phyloP scores from a whole-genome alignment of 2,797 vertebrate species.

The Anabacerthia variegaticeps region DNA sequence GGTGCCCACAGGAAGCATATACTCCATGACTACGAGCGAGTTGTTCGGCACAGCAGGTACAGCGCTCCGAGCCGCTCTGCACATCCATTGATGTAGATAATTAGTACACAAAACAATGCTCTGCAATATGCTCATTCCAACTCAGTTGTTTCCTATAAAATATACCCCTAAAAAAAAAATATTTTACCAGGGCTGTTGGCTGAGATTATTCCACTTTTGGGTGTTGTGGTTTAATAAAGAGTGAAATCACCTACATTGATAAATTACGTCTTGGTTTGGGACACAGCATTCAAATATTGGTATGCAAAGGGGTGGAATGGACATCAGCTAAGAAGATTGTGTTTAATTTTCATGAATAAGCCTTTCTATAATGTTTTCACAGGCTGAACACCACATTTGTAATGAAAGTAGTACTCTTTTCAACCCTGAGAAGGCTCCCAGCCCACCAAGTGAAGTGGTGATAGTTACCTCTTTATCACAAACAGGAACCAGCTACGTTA shows the following conservation, averaged over 20 bases:
- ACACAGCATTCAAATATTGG: accelerated
- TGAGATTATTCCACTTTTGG: not conserved
- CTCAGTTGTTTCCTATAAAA: conserved; percentile 9
- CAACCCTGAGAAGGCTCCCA: not conserved
- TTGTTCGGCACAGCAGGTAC: conserved; percentile 62
- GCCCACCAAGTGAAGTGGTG: not conserved
- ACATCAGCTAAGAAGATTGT: not conserved
- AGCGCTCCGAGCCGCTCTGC: not conserved
- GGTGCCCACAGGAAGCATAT: conserved; percentile 70
- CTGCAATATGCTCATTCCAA: conserved; percentile 36
- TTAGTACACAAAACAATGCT: conserved; percentile 48
- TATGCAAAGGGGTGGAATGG: not conserved
- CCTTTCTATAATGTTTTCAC: not conserved
- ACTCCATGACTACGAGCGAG: conserved; percentile 29
- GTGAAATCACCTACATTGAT: not conserved
- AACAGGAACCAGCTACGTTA: not conserved
- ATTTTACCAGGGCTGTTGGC: not conserved
- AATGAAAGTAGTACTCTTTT: not conserved
- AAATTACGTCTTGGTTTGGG: not conserved
- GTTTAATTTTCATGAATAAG: not conserved
- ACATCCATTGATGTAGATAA: conserved; percentile 55
- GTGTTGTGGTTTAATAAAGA: not conserved
- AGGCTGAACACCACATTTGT: not conserved
- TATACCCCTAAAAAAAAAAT: not conserved
- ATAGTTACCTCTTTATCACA: not conserved